Conservation (phyloP, 2,797 vertebrate species). For the Salarias fasciatus region DNA sequence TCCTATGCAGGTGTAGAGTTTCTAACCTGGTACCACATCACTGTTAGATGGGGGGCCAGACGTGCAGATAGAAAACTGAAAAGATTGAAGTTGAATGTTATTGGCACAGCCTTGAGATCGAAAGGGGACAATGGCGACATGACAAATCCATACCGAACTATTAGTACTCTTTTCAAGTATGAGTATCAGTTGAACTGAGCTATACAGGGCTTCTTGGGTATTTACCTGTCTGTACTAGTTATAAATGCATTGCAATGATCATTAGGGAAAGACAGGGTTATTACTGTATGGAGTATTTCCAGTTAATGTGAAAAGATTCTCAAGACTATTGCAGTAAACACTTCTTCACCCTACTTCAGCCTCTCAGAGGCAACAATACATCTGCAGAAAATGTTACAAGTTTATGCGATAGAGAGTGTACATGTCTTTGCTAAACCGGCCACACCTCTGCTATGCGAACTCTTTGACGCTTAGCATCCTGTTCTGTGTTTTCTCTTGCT, state of each 20-base stretch:
- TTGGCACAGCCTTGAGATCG: conserved; percentile 60
- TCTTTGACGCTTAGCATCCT: conserved; percentile 82
- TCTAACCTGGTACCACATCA: conserved; percentile 68
- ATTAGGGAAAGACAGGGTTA: conserved; percentile 68
- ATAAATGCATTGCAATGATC: conserved; percentile 58
- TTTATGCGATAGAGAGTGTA: conserved; percentile 73
- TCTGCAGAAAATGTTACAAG: conserved; percentile 61
- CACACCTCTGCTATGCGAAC: conserved; percentile 82
- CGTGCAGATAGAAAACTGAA: conserved; percentile 31
- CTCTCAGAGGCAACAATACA: conserved; percentile 65
- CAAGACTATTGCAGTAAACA: conserved; percentile 60
- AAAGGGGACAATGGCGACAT: conserved; percentile 64
- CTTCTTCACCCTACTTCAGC: conserved; percentile 64
- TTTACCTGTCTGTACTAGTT: conserved; percentile 56
- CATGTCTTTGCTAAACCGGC: conserved; percentile 82
- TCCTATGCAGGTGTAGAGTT: conserved; percentile 70
- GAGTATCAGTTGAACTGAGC: conserved; percentile 50
- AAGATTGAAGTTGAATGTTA: conserved; percentile 50
- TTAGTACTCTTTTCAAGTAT: conserved; percentile 35
- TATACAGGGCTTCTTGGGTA: conserved; percentile 59
- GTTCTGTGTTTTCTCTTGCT: conserved; percentile 85
- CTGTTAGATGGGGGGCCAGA: conserved; percentile 54
- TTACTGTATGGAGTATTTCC: conserved; percentile 64
- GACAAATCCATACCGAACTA: conserved; percentile 71
- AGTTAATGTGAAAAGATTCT: conserved; percentile 69